A percentile compares a stretch with the other conserved stretches of the same genome.
Evolutionary conservation across 2,888 invertebrate species (phyloP).

Genomic region (Diarsia brunnea): DNA sequence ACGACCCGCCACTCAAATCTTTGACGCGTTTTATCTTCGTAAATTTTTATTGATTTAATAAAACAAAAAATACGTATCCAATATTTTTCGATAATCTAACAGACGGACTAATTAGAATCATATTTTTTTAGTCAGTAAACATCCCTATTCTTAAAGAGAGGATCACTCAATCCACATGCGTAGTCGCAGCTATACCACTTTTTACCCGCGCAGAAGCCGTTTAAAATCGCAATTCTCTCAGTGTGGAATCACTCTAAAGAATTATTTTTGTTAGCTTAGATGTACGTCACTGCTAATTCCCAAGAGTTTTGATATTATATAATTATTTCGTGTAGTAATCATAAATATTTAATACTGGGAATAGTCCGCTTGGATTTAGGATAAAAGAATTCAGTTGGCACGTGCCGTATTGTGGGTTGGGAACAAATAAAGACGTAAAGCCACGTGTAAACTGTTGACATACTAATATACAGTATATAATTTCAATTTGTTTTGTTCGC

Average conservation of each 20-base stretch:
- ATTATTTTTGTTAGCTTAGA: constrained; percentile 18
- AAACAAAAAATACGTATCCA: too few species aligned
- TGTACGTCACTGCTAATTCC: constrained; percentile 25
- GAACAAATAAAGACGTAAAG: background rate
- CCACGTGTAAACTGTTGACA: background rate
- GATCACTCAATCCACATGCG: too few species aligned
- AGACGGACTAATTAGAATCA: too few species aligned
- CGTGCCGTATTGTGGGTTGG: background rate
- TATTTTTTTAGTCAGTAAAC: too few species aligned
- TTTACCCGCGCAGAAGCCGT: background rate
- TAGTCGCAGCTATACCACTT: background rate
- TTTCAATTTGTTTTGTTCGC: background rate
- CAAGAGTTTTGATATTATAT: constrained; percentile 10
- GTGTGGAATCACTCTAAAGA: constrained; percentile 16
- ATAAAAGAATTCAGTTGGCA: background rate
- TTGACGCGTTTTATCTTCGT: too few species aligned
- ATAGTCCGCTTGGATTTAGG: background rate
- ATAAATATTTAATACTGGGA: background rate
- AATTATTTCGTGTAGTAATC: constrained; percentile 13
- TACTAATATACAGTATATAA: background rate
- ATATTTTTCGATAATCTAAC: too few species aligned
- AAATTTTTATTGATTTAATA: too few species aligned
- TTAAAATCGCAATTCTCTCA: background rate
- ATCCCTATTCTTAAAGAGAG: too few species aligned
- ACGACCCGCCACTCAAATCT: too few species aligned